Evolutionary conservation across 1,140 invertebrate genomes (phyloP).

Genomic region (Mamestra configurata): DNA sequence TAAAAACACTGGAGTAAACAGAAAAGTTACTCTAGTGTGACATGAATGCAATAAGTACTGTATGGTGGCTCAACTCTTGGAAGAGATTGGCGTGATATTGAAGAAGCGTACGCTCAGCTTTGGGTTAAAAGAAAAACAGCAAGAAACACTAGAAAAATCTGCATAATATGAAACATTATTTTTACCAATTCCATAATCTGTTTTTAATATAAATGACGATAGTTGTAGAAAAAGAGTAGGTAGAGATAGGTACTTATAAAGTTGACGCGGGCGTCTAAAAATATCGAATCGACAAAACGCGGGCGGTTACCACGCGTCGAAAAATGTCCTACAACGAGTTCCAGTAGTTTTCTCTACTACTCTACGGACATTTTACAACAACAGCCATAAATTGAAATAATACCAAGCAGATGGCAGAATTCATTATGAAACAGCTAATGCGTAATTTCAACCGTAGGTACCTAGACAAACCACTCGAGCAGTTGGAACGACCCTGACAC

Average conservation of each 20-base stretch:
- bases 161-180: too few species aligned
- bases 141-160: too few species aligned
- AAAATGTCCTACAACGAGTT: background rate
- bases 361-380: background rate
- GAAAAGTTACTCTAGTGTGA: too few species aligned
- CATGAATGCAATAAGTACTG: too few species aligned
- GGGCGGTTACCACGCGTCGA: background rate
- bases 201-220: too few species aligned
- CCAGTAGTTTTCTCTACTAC: background rate
- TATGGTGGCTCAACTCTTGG: too few species aligned
- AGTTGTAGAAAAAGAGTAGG: background rate
- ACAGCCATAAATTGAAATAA: background rate
- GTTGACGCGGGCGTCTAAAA: background rate
- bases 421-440: slow-evolving; percentile 20
- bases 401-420: slow-evolving; percentile 38
- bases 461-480: background rate
- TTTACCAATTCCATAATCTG: too few species aligned
- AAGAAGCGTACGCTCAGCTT: too few species aligned
- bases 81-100: too few species aligned
- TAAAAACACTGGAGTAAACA: too few species aligned
- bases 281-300: slow-evolving; percentile 8
- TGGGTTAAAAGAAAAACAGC: too few species aligned
- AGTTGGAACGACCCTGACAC: slow-evolving; percentile 46
- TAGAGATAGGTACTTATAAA: background rate
- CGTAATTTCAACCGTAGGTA: slow-evolving; percentile 37